Evolutionary conservation across 2,113 vertebrate species (phyloP).

Genomic region (Zapornia atra): DNA sequence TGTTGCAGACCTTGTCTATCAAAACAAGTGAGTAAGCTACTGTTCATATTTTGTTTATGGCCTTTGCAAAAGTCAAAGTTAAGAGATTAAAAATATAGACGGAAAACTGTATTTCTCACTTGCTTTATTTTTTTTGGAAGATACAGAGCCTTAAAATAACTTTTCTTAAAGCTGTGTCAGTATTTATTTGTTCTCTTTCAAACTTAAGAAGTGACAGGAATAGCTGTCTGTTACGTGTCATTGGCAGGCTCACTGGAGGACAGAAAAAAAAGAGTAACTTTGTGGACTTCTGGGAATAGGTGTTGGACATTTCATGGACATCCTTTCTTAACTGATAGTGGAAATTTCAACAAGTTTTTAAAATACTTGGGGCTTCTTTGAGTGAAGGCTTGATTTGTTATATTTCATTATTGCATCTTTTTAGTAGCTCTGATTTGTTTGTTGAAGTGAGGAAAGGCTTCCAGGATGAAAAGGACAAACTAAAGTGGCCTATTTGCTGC

Average conservation of each 20-base stretch:
- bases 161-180: background rate
- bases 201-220: background rate
- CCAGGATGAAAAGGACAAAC: background rate
- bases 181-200: background rate
- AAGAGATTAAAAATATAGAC: background rate
- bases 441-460: background rate
- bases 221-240: background rate
- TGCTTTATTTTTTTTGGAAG: background rate
- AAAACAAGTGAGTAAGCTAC: background rate
- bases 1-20: background rate
- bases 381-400: background rate
- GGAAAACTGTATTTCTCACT: background rate
- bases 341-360: background rate
- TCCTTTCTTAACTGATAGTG: background rate
- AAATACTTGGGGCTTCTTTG: background rate
- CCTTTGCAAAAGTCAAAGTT: conserved; percentile 3
- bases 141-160: background rate
- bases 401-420: background rate
- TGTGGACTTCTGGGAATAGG: background rate
- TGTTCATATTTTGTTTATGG: background rate
- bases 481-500: background rate
- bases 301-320: background rate
- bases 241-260: background rate
- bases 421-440: background rate
- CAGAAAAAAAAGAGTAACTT: background rate